phyloP scores from a whole-genome alignment of 1,140 invertebrate species.

The Pinna nobilis region DNA sequence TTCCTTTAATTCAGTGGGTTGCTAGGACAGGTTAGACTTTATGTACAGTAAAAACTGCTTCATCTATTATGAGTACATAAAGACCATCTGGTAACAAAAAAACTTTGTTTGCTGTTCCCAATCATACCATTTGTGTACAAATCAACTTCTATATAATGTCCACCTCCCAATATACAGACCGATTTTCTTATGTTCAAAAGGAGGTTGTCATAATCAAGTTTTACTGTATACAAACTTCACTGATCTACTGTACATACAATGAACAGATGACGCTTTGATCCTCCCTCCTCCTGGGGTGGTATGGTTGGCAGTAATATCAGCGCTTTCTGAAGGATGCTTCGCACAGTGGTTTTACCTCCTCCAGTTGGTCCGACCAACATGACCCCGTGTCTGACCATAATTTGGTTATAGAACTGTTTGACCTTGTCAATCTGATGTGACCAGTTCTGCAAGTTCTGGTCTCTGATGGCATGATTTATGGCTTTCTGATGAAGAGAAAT shows the following conservation, averaged over 20 bases:
- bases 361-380: conserved; percentile 75
- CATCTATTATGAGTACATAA: too few relatives aligned
- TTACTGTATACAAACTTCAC: background rate
- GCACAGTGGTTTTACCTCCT: conserved; percentile 71
- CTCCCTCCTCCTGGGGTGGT: conserved; percentile 43
- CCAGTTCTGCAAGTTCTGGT: conserved; percentile 68
- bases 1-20: too few relatives aligned
- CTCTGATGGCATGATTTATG: conserved; percentile 69
- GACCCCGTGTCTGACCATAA: conserved; percentile 72
- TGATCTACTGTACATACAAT: background rate
- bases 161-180: too few relatives aligned
- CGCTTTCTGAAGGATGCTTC: conserved; percentile 71
- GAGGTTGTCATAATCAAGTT: too few relatives aligned
- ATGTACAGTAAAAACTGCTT: too few relatives aligned
- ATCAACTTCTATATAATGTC: too few relatives aligned
- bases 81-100: too few relatives aligned
- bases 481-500: conserved; percentile 66
- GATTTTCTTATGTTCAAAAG: too few relatives aligned
- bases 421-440: conserved; percentile 72
- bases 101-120: too few relatives aligned
- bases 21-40: too few relatives aligned
- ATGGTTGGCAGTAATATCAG: conserved; percentile 70
- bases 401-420: conserved; percentile 72
- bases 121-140: too few relatives aligned
- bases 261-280: background rate